phyloP scores from a whole-genome alignment of 2,797 vertebrate genomes.

The Melopsittacus undulatus region DNA sequence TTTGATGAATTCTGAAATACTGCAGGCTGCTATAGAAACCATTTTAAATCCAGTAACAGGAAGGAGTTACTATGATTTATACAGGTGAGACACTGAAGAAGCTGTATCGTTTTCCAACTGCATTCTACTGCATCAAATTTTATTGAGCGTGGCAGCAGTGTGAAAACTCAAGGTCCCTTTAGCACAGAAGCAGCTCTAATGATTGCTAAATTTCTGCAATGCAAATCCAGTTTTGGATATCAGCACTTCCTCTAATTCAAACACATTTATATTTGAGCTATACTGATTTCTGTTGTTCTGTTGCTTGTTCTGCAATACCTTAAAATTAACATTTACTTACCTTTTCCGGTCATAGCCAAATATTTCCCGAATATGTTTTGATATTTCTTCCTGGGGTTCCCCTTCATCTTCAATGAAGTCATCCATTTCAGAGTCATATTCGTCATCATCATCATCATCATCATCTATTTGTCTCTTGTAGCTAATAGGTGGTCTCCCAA shows the following conservation, averaged over 20 bases:
- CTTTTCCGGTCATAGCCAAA: constrained; percentile 92
- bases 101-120: background rate
- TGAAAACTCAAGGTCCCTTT: background rate
- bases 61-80: background rate
- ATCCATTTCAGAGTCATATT: constrained; percentile 98
- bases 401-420: constrained; percentile 96
- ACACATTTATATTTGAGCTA: background rate
- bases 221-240: background rate
- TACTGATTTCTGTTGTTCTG: background rate
- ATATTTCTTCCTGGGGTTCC: constrained; percentile 90
- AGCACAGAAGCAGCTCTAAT: background rate
- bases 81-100: background rate
- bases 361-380: constrained; percentile 94
- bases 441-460: constrained; percentile 83
- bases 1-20: background rate
- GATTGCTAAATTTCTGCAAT: background rate
- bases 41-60: background rate
- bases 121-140: background rate
- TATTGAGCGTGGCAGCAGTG: background rate
- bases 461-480: constrained; percentile 89
- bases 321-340: constrained; percentile 71
- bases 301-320: background rate
- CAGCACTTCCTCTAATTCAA: background rate
- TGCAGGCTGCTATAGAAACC: background rate
- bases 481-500: constrained; percentile 83